A percentile compares a stretch with the other conserved stretches of the same genome.
Evolutionary conservation across 1,140 invertebrate genomes (phyloP).

Genomic region (Drosophila pandora): DNA sequence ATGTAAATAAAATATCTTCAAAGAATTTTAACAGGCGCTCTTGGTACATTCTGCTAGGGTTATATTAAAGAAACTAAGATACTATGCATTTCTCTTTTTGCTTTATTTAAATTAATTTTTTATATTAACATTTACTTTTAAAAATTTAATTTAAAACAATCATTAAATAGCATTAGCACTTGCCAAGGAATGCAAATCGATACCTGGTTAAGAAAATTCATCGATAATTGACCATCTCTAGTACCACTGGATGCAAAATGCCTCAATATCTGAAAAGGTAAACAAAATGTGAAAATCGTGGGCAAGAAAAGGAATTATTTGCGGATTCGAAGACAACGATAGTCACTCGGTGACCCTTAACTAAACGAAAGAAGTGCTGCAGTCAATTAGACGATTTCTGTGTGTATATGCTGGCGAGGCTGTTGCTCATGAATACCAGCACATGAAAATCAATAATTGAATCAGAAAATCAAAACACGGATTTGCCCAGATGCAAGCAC

Average conservation of each 20-base stretch:
- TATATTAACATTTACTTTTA: neutral
- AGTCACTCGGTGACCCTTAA: neutral
- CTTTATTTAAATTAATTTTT: neutral
- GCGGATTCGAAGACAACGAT: neutral
- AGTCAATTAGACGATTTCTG: neutral
- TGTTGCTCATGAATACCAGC: slow-evolving; percentile 48
- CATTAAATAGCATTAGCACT: neutral
- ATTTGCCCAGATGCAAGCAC: slow-evolving; percentile 55
- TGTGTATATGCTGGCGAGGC: slow-evolving; percentile 30
- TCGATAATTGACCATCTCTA: slow-evolving; percentile 25
- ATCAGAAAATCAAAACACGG: slow-evolving; percentile 80
- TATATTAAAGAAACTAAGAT: no score
- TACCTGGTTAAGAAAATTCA: neutral
- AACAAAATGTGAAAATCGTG: slow-evolving; percentile 52
- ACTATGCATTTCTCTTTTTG: neutral
- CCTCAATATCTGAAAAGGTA: slow-evolving; percentile 49
- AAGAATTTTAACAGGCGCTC: no score
- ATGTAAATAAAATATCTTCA: no score
- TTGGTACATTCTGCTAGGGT: no score
- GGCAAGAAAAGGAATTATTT: slow-evolving; percentile 14
- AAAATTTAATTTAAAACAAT: neutral
- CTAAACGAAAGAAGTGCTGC: neutral
- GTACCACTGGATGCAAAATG: slow-evolving; percentile 46
- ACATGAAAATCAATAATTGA: slow-evolving; percentile 80
- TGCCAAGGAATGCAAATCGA: slow-evolving; percentile 9